These are phyloP conservation scores for Sebastes dallii DNA, from an alignment of 2,797 vertebrate species.

Conservation along the genomic window DNA sequence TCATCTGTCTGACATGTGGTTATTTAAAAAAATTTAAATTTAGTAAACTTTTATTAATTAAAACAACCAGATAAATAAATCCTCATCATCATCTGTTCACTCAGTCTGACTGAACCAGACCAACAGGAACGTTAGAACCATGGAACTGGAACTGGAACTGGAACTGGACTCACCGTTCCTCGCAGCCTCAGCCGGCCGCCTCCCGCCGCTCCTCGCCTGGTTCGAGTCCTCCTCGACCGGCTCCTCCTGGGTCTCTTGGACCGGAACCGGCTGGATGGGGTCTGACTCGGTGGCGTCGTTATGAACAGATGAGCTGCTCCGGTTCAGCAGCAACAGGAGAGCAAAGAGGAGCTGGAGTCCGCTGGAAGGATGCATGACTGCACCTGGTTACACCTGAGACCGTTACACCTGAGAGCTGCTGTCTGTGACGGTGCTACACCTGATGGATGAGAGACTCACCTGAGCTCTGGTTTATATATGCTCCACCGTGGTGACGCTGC, in stretches of 20 bases:
- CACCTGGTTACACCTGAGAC: neutral
- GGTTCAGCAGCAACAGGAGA: slow-evolving; percentile 79
- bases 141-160: neutral
- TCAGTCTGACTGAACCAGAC: too few relatives aligned
- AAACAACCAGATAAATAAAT: neutral
- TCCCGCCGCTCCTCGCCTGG: slow-evolving; percentile 89
- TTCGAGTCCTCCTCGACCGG: slow-evolving; percentile 84
- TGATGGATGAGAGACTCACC: neutral
- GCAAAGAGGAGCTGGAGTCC: slow-evolving; percentile 78
- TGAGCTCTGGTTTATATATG: slow-evolving; percentile 29
- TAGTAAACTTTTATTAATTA: neutral
- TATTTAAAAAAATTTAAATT: too few relatives aligned
- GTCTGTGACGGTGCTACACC: too few relatives aligned
- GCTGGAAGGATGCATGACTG: slow-evolving; percentile 81
- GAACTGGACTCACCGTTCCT: slow-evolving; percentile 45
- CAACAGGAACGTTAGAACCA: neutral
- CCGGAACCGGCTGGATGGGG: slow-evolving; percentile 70
- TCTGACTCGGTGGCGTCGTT: slow-evolving; percentile 91
- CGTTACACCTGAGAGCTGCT: too few relatives aligned
- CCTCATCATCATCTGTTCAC: neutral
- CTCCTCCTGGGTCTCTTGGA: slow-evolving; percentile 61
- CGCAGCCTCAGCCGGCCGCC: slow-evolving; percentile 61
- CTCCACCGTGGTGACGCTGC: neutral
- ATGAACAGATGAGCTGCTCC: slow-evolving; percentile 84
- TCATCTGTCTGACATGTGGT: neutral